phyloP scores from a whole-genome alignment of 2,888 invertebrate species.

The Gibbula magus region DNA sequence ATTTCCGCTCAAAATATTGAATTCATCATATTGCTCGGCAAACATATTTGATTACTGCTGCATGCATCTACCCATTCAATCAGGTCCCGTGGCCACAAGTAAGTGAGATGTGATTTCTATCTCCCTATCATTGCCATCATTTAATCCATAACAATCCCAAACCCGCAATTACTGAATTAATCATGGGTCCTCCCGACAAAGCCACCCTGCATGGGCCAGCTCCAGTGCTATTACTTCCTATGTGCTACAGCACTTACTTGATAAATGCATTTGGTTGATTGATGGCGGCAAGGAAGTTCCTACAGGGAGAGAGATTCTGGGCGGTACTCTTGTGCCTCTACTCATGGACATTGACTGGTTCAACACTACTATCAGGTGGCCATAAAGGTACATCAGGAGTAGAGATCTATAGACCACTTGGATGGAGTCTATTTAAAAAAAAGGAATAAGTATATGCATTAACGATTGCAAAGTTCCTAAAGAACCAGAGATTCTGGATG shows the following conservation, averaged over 20 bases:
- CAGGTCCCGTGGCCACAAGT: not conserved
- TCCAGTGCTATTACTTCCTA: not conserved
- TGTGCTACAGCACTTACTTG: conserved; percentile 10
- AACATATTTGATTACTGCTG: not conserved
- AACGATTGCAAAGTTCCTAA: no score
- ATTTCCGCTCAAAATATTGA: not conserved
- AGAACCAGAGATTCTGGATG: no score
- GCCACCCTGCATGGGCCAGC: not conserved
- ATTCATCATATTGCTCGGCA: not conserved
- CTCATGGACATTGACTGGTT: no score
- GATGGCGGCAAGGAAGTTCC: not conserved
- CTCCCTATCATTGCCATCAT: conserved; percentile 6
- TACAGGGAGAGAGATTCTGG: no score
- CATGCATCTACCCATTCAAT: conserved; percentile 4
- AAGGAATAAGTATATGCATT: no score
- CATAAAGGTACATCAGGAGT: no score
- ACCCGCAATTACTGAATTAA: conserved; percentile 11
- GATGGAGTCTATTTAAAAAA: no score
- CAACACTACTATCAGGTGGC: no score
- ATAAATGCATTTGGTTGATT: conserved; percentile 11
- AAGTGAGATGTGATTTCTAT: conserved; percentile 8
- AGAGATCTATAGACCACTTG: no score
- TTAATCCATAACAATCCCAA: not conserved
- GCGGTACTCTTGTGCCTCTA: no score
- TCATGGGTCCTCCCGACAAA: not conserved